Conservation (phyloP, 2,113 vertebrate species). For the Gulo gulo region DNA sequence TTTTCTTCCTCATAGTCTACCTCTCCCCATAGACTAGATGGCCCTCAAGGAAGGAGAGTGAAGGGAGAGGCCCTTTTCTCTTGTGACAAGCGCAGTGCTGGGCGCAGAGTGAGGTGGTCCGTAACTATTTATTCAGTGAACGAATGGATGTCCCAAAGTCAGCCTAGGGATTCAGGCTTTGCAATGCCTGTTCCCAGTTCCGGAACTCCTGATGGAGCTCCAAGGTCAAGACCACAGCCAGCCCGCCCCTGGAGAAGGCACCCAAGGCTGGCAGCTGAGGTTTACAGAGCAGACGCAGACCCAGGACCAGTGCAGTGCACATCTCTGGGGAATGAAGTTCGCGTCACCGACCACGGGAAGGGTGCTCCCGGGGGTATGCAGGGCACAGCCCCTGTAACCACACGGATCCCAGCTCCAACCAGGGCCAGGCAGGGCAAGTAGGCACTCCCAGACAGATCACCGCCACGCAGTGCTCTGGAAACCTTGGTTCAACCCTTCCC, state of each 20-base stretch:
- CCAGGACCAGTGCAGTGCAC: neutral
- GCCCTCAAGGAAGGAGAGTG: neutral
- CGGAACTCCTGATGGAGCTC: neutral
- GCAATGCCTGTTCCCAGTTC: neutral
- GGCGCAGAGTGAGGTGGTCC: neutral
- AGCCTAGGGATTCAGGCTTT: neutral
- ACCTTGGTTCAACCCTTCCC: neutral
- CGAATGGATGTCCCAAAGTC: neutral
- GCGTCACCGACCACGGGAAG: fast-evolving
- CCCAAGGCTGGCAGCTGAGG: neutral
- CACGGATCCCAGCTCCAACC: neutral
- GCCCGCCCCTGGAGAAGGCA: neutral
- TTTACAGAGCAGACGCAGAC: neutral
- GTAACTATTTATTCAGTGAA: neutral
- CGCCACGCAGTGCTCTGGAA: neutral
- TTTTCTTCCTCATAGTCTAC: neutral
- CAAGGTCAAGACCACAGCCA: neutral
- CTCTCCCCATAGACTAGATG: neutral
- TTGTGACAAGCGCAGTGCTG: neutral
- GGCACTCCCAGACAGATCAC: neutral
- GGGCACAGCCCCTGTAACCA: neutral
- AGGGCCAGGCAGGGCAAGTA: too few relatives aligned
- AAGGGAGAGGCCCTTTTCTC: neutral
- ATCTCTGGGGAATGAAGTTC: neutral
- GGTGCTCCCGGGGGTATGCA: neutral